A percentile compares a stretch with the other conserved stretches of the same genome.
phyloP scores from a whole-genome alignment of 2,113 vertebrate species.

The Eptesicus fuscus region DNA sequence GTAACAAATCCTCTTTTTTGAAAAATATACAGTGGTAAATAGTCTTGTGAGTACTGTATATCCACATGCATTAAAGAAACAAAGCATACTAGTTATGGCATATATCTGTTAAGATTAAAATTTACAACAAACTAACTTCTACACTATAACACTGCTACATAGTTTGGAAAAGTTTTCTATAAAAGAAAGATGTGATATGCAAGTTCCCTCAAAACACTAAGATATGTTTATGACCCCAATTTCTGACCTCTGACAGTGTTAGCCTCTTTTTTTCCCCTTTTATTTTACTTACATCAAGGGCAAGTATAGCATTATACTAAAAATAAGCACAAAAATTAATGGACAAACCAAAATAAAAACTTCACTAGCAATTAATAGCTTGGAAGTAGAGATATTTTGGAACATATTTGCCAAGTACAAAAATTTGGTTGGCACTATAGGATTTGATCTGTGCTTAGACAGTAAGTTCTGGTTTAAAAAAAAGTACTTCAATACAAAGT shows the following conservation, averaged over 20 bases:
- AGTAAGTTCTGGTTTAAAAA: not conserved
- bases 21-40: not conserved
- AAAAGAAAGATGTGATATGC: not conserved
- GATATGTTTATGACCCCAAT: not conserved
- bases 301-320: not conserved
- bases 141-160: not conserved
- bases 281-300: not conserved
- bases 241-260: not conserved
- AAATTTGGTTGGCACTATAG: not conserved
- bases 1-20: not conserved
- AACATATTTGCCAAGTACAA: constrained; percentile 5
- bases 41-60: constrained; percentile 1
- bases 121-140: constrained; percentile 26
- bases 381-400: constrained; percentile 3
- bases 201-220: not conserved
- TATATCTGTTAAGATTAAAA: constrained; percentile 47
- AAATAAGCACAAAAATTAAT: not conserved
- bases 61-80: constrained; percentile 60
- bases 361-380: not conserved
- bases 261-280: not conserved
- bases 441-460: not conserved
- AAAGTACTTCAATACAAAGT: not conserved
- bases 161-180: constrained; percentile 6
- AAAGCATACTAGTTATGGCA: constrained; percentile 11
- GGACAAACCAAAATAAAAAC: constrained; percentile 8